These are phyloP conservation scores for Melopsittacus undulatus DNA, from an alignment of 2,797 vertebrate species.

Conservation along the genomic window DNA sequence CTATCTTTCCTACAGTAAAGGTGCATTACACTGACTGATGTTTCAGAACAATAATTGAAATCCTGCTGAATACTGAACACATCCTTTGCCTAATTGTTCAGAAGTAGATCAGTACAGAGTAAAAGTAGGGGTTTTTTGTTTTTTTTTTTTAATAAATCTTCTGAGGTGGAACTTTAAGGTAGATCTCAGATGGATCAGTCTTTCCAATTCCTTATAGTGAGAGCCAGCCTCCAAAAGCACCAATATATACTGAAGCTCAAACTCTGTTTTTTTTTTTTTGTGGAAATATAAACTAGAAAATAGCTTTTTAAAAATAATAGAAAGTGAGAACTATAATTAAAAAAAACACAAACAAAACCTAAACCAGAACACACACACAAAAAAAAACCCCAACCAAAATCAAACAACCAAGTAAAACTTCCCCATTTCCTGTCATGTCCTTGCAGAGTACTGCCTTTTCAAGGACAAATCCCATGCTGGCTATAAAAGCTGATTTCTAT, in stretches of 20 bases:
- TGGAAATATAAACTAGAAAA: background rate
- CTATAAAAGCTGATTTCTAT: background rate
- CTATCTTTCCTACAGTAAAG: background rate
- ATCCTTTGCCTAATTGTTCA: background rate
- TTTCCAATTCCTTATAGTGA: background rate
- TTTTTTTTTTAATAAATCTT: background rate
- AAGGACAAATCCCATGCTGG: background rate
- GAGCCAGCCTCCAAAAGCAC: background rate
- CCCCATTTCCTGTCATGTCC: background rate
- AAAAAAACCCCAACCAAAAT: background rate
- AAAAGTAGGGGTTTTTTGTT: background rate
- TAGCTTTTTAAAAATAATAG: background rate
- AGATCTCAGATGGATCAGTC: background rate
- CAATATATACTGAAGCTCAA: background rate
- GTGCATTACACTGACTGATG: background rate
- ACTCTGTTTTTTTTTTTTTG: background rate
- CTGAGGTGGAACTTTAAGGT: background rate
- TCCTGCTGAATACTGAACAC: background rate
- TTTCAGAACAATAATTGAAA: background rate
- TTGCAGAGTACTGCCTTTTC: background rate
- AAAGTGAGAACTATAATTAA: background rate
- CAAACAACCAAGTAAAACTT: background rate
- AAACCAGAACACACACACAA: background rate
- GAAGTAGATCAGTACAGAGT: background rate
- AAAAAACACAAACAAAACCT: background rate